phyloP scores from a whole-genome alignment of 2,888 invertebrate species.

The Blastobasis adustella region DNA sequence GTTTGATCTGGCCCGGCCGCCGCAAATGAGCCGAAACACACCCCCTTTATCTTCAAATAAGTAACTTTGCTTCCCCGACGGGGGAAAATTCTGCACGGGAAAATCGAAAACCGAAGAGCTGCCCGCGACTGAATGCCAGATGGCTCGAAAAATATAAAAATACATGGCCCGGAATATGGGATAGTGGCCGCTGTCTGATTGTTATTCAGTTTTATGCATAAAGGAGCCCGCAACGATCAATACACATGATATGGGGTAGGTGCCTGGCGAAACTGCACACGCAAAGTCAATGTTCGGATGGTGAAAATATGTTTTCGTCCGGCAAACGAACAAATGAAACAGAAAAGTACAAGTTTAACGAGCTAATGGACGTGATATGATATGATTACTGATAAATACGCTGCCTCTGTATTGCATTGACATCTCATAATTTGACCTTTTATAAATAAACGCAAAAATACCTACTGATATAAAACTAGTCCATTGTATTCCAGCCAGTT shows the following conservation, averaged over 20 bases:
- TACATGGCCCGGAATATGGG: slow-evolving; percentile 55
- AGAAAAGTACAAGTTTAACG: not conserved
- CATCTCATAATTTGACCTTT: too few species aligned
- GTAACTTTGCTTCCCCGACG: slow-evolving; percentile 50
- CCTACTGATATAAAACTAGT: too few species aligned
- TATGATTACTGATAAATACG: too few species aligned
- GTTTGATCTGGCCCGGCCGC: slow-evolving; percentile 47
- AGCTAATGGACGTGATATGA: too few species aligned
- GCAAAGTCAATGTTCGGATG: slow-evolving; percentile 28
- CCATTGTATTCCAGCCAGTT: too few species aligned
- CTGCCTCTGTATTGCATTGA: too few species aligned
- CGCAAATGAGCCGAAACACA: slow-evolving; percentile 70
- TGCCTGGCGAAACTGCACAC: slow-evolving; percentile 30
- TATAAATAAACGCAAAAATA: too few species aligned
- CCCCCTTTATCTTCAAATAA: slow-evolving; percentile 67
- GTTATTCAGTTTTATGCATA: slow-evolving; percentile 50
- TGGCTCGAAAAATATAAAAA: slow-evolving; percentile 64
- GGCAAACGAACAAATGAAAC: slow-evolving; percentile 27
- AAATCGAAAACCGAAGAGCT: slow-evolving; percentile 29
- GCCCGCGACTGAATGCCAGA: slow-evolving; percentile 43
- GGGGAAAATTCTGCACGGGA: slow-evolving; percentile 37
- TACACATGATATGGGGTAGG: slow-evolving; percentile 30
- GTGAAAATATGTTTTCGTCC: slow-evolving; percentile 32
- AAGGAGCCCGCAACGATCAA: slow-evolving; percentile 30
- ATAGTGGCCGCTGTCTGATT: slow-evolving; percentile 50